Evolutionary conservation across 2,888 invertebrate genomes (phyloP).

Genomic region (Hedychridium roseum): DNA sequence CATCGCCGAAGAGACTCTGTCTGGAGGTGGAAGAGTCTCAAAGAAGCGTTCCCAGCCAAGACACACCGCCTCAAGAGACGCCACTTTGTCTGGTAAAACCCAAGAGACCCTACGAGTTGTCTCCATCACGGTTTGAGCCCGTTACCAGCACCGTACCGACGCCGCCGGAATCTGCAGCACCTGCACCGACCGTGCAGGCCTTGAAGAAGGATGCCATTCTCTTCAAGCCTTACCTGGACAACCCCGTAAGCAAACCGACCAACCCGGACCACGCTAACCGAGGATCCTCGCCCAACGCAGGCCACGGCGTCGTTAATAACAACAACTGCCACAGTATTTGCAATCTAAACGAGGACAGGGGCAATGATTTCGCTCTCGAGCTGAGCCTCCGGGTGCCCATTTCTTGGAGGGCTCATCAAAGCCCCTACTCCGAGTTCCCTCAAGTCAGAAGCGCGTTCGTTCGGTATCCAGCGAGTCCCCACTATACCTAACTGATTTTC

Average conservation of each 20-base stretch:
- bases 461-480: slow-evolving; percentile 55
- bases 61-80: slow-evolving; percentile 56
- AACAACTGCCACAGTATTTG: slow-evolving; percentile 52
- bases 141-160: slow-evolving; percentile 43
- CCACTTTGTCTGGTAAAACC: slow-evolving; percentile 63
- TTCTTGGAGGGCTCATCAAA: slow-evolving; percentile 43
- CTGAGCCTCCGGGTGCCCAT: slow-evolving; percentile 53
- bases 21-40: slow-evolving; percentile 31
- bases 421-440: slow-evolving; percentile 39
- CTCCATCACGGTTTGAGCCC: slow-evolving; percentile 37
- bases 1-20: slow-evolving; percentile 46
- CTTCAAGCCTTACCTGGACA: slow-evolving; percentile 80
- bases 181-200: slow-evolving; percentile 50
- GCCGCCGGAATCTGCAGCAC: slow-evolving; percentile 33
- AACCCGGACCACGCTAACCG: slow-evolving; percentile 26
- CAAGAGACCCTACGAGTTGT: slow-evolving; percentile 34
- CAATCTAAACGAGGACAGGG: slow-evolving; percentile 50
- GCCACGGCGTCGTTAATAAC: slow-evolving; percentile 33
- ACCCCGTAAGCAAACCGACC: slow-evolving; percentile 67
- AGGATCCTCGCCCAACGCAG: slow-evolving; percentile 26
- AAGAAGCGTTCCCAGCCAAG: slow-evolving; percentile 31
- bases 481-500: slow-evolving; percentile 36
- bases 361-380: slow-evolving; percentile 48
- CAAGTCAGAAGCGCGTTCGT: slow-evolving; percentile 57
- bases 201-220: slow-evolving; percentile 75